Conservation (phyloP, 2,113 vertebrate species). For the Trochalopteron elliotii region DNA sequence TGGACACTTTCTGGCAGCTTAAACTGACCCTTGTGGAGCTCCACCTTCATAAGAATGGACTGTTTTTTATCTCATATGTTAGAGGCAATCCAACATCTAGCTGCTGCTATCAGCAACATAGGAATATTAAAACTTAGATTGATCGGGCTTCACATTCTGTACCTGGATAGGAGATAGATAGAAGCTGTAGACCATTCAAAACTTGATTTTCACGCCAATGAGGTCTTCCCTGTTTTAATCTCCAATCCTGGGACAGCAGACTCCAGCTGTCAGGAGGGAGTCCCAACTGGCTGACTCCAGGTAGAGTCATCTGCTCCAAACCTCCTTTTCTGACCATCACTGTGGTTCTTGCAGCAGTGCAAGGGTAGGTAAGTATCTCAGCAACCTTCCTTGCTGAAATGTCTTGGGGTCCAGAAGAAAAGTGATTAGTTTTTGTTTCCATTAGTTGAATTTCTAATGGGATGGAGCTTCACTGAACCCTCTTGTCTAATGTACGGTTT, state of each 20-base stretch:
- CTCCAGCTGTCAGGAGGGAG: not conserved
- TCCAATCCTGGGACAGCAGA: accelerated
- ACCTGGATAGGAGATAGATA: not conserved
- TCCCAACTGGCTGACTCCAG: not conserved
- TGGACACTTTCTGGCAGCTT: not conserved
- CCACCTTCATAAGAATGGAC: accelerated
- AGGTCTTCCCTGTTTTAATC: not conserved
- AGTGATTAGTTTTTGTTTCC: accelerated
- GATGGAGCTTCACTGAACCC: not conserved
- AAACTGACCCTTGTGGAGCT: not conserved
- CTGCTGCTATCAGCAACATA: not conserved
- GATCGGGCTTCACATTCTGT: not conserved
- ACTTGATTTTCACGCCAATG: not conserved
- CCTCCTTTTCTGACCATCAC: not conserved
- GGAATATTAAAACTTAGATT: not conserved
- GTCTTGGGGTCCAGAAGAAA: not conserved
- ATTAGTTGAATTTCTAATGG: not conserved
- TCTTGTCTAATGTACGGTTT: not conserved
- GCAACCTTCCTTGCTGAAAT: not conserved
- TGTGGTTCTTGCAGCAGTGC: not conserved
- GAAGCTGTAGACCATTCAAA: not conserved
- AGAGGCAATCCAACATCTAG: not conserved
- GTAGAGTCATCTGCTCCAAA: not conserved
- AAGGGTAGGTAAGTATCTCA: not conserved
- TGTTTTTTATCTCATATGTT: accelerated